A percentile compares a stretch with the other conserved stretches of the same genome.
These are phyloP conservation scores for Steinernema hermaphroditum DNA, from an alignment of 2,888 invertebrate species.

Conservation along the genomic window DNA sequence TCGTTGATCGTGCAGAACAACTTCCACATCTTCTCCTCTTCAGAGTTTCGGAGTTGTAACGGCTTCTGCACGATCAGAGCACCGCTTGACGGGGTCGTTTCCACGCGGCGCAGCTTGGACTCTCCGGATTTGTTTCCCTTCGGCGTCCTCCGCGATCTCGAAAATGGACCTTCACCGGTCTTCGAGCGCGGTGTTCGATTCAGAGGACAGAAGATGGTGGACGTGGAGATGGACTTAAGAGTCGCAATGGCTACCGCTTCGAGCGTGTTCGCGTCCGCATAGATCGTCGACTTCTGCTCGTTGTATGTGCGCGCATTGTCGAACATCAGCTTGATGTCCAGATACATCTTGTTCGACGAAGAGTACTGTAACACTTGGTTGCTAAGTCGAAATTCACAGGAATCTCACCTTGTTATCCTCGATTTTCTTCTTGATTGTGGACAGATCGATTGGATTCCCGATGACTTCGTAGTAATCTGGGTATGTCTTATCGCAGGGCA, in stretches of 20 bases:
- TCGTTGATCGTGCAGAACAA: slow-evolving; percentile 23
- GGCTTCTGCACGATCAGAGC: slow-evolving; percentile 32
- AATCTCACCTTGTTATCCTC: slow-evolving; percentile 48
- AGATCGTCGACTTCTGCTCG: slow-evolving; percentile 87
- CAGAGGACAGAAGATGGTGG: slow-evolving; percentile 23
- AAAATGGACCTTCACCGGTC: slow-evolving; percentile 20
- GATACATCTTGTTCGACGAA: slow-evolving; percentile 49
- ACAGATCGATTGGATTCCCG: slow-evolving; percentile 88
- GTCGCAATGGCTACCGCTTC: slow-evolving; percentile 74
- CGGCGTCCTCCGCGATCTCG: background rate
- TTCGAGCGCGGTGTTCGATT: slow-evolving; percentile 18
- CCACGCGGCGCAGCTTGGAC: slow-evolving; percentile 2
- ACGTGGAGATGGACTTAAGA: slow-evolving; percentile 25
- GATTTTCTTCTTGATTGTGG: slow-evolving; percentile 76
- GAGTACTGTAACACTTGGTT: slow-evolving; percentile 52
- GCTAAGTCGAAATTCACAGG: background rate
- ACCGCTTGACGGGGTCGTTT: slow-evolving; percentile 36
- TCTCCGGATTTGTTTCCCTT: background rate
- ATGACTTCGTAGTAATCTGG: slow-evolving; percentile 97
- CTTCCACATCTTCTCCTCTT: slow-evolving; percentile 23
- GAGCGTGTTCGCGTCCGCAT: slow-evolving; percentile 78
- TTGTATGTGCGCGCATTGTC: slow-evolving; percentile 94
- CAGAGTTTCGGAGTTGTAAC: background rate
- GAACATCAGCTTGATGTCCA: slow-evolving; percentile 79
- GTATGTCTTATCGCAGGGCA: slow-evolving; percentile 89